Percentiles rank a stretch among this genome's conserved stretches.
phyloP scores from a whole-genome alignment of 2,888 invertebrate genomes.

The Cepaea hortensis region DNA sequence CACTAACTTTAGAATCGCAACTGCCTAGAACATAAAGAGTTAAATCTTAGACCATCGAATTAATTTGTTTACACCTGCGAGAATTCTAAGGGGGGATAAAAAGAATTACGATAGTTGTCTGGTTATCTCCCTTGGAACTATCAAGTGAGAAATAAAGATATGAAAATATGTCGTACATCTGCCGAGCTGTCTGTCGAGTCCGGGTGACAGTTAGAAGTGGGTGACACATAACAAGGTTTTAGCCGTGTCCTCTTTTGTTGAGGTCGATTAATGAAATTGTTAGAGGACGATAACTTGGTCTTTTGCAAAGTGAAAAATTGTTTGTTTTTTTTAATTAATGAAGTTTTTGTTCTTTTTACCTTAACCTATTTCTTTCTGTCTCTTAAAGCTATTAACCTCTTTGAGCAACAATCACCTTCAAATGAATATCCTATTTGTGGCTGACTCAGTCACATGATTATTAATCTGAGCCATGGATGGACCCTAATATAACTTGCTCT shows the following conservation, averaged over 20 bases:
- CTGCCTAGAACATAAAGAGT: too few relatives aligned
- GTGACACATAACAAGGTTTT: not conserved
- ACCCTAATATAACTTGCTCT: too few relatives aligned
- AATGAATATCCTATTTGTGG: too few relatives aligned
- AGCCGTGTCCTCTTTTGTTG: not conserved
- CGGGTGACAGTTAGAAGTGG: not conserved
- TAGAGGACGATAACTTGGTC: not conserved
- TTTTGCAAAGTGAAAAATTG: not conserved
- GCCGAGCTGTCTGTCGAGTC: not conserved
- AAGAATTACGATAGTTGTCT: not conserved
- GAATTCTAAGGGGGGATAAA: too few relatives aligned
- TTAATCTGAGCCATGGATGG: too few relatives aligned
- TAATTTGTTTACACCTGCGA: too few relatives aligned
- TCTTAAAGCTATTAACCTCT: not conserved
- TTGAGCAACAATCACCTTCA: too few relatives aligned
- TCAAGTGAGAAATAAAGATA: not conserved
- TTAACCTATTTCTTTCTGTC: constrained; percentile 1
- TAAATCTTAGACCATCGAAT: too few relatives aligned
- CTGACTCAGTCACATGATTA: too few relatives aligned
- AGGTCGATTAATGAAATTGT: not conserved
- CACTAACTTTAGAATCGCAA: too few relatives aligned
- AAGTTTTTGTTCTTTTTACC: not conserved
- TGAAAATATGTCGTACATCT: not conserved
- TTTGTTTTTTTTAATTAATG: not conserved
- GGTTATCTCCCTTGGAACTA: not conserved